These are phyloP conservation scores for Ctenoplectra terminalis DNA, from an alignment of 1,140 invertebrate genomes.

Conservation along the genomic window DNA sequence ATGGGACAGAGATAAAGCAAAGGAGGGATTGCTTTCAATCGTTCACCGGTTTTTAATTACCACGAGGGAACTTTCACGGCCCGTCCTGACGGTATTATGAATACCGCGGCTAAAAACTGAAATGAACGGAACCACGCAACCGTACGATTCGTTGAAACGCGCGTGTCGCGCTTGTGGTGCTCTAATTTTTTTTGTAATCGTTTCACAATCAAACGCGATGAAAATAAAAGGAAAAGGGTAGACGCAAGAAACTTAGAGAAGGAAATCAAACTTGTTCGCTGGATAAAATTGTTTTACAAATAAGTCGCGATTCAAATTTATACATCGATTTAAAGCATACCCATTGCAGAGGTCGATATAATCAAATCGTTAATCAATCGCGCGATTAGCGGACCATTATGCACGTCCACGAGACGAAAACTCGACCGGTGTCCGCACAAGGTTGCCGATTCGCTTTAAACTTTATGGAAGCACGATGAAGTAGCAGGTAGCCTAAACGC, in stretches of 20 bases:
- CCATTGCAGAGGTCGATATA: neutral
- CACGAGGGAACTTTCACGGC: neutral
- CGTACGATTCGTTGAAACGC: neutral
- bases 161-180: neutral
- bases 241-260: too few species aligned
- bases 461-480: conserved; percentile 44
- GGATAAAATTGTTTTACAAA: conserved; percentile 21
- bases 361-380: conserved; percentile 57
- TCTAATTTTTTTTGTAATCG: conserved; percentile 13
- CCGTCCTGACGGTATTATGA: neutral
- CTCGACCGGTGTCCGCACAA: neutral
- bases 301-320: neutral
- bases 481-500: conserved; percentile 47
- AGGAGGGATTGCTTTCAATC: conserved; percentile 7
- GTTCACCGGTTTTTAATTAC: conserved; percentile 28
- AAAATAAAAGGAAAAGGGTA: neutral
- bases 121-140: neutral
- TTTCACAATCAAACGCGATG: neutral
- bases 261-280: conserved; percentile 4
- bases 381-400: conserved; percentile 35
- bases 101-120: conserved; percentile 14
- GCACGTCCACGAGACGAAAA: neutral
- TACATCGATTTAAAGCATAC: neutral
- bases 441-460: neutral
- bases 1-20: neutral